phyloP scores from a whole-genome alignment of 30 jellyfish, hydroid and myxozoan species.

The Mastigias papua region DNA sequence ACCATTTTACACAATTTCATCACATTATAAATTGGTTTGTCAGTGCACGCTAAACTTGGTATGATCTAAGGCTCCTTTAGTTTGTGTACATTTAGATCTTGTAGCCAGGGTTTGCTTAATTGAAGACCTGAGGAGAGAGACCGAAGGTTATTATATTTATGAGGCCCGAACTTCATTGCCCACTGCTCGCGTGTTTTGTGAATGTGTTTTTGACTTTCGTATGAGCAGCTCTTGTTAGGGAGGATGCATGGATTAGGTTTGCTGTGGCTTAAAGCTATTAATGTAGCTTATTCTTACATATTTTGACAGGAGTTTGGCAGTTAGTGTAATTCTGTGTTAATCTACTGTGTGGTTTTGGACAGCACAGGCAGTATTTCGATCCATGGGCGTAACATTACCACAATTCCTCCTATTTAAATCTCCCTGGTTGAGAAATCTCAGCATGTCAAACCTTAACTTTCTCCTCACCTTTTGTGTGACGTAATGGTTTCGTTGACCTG shows the following conservation, averaged over 20 bases:
- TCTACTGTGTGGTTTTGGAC: conserved; percentile 3
- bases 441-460: background rate
- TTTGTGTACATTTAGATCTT: no score
- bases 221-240: conserved; percentile 7
- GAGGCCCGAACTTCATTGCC: no score
- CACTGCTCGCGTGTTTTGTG: background rate
- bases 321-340: background rate
- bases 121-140: no score
- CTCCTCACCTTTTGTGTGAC: background rate
- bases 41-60: no score
- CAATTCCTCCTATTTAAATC: background rate
- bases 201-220: background rate
- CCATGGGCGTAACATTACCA: background rate
- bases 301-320: conserved; percentile 9
- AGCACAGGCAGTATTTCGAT: conserved; percentile 13
- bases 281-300: background rate
- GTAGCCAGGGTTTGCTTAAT: no score
- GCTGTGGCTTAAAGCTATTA: conserved; percentile 18
- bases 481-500: background rate
- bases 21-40: no score
- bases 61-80: no score
- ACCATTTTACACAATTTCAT: no score
- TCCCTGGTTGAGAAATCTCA: background rate
- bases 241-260: background rate
- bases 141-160: no score